Evolutionary conservation across 2,888 invertebrate species (phyloP).

Genomic region (Melanotus villosus): DNA sequence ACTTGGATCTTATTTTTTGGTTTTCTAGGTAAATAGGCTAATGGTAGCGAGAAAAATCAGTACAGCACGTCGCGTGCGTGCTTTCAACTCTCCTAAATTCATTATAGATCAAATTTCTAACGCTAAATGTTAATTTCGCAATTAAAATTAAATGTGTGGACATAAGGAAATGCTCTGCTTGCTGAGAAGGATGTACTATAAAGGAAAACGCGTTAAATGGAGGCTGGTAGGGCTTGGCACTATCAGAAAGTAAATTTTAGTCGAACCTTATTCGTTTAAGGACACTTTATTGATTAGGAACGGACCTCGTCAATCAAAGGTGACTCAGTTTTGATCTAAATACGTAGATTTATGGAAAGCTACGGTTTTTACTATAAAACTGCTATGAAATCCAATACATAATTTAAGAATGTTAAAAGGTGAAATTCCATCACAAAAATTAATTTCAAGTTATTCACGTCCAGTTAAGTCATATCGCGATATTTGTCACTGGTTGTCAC

Average conservation of each 20-base stretch:
- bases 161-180: slow-evolving; percentile 12
- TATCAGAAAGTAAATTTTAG: slow-evolving; percentile 1
- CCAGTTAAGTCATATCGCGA: too few species aligned
- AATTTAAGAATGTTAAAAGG: too few species aligned
- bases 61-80: not conserved
- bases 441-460: too few species aligned
- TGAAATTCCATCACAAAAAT: too few species aligned
- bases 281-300: slow-evolving; percentile 1
- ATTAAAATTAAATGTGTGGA: not conserved
- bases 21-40: slow-evolving; percentile 19
- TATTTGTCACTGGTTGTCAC: too few species aligned
- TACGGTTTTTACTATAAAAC: too few species aligned
- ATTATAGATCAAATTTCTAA: not conserved
- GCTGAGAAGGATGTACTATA: slow-evolving; percentile 6
- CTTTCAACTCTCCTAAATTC: not conserved
- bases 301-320: not conserved
- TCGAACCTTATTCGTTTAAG: slow-evolving; percentile 1
- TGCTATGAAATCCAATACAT: too few species aligned
- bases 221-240: too few species aligned
- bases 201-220: not conserved
- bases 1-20: not conserved
- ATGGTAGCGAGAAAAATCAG: not conserved
- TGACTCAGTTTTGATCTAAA: not conserved
- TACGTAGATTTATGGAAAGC: too few species aligned
- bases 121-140: not conserved